These are phyloP conservation scores for Colletes latitarsis DNA, from an alignment of 1,140 invertebrate species.

Conservation along the genomic window DNA sequence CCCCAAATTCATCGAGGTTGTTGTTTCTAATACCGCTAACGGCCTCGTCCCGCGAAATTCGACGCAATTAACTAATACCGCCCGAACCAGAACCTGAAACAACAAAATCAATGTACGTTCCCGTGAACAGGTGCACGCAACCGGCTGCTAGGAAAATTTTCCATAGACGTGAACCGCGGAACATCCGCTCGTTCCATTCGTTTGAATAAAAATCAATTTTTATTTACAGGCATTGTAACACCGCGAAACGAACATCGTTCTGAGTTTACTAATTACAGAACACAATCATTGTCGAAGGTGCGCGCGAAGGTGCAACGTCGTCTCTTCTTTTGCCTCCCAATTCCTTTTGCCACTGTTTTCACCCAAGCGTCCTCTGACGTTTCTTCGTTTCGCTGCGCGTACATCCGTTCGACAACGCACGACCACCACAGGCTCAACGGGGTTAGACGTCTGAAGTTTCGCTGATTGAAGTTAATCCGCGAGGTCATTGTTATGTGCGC, in stretches of 20 bases:
- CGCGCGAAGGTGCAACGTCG: too few species aligned
- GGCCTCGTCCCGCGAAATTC: slow-evolving; percentile 4
- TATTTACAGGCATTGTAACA: too few species aligned
- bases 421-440: slow-evolving; percentile 19
- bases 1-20: not conserved
- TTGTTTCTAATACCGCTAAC: not conserved
- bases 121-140: not conserved
- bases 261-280: not conserved
- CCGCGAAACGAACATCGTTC: too few species aligned
- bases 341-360: not conserved
- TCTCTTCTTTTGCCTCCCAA: not conserved
- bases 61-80: slow-evolving; percentile 7
- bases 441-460: slow-evolving; percentile 62
- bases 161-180: too few species aligned
- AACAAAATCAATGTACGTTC: slow-evolving; percentile 33
- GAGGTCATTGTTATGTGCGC: slow-evolving; percentile 61
- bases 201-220: too few species aligned
- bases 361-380: slow-evolving; percentile 15
- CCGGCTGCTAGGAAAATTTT: too few species aligned
- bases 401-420: slow-evolving; percentile 34
- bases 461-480: slow-evolving; percentile 68
- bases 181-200: too few species aligned
- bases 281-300: not conserved
- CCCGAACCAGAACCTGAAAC: slow-evolving; percentile 41
- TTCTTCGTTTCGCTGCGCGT: slow-evolving; percentile 16